A percentile compares a stretch with the other conserved stretches of the same genome.
phyloP scores from a whole-genome alignment of 2,113 vertebrate species.

The Erythrolamprus reginae region DNA sequence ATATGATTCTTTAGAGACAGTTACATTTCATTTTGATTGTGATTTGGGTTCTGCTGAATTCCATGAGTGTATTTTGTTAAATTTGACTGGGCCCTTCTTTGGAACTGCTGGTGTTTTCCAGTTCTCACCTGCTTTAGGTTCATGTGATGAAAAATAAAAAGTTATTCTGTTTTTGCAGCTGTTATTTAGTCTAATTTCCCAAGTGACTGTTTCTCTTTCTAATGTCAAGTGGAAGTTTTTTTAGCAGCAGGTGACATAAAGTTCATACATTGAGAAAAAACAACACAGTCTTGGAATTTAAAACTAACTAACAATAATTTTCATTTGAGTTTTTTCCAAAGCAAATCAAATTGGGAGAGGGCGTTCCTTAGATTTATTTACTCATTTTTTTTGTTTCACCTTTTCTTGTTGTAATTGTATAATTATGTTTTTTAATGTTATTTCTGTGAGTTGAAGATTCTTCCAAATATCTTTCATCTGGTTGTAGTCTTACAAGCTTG shows the following conservation, averaged over 20 bases:
- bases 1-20: background rate
- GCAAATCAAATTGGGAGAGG: background rate
- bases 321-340: background rate
- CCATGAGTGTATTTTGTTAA: background rate
- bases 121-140: background rate
- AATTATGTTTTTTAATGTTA: background rate
- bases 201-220: background rate
- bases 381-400: background rate
- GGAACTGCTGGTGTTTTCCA: background rate
- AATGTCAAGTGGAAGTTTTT: background rate
- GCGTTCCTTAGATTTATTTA: background rate
- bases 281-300: background rate
- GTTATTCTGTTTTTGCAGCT: background rate
- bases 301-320: background rate
- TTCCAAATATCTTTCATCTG: background rate
- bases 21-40: background rate
- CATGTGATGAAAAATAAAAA: background rate
- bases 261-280: background rate
- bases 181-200: background rate
- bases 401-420: background rate
- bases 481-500: background rate
- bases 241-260: background rate
- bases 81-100: background rate
- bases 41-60: background rate
- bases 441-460: background rate